These are phyloP conservation scores for Schizothorax lantsangensis DNA, from an alignment of 2,797 vertebrate genomes.

Conservation along the genomic window DNA sequence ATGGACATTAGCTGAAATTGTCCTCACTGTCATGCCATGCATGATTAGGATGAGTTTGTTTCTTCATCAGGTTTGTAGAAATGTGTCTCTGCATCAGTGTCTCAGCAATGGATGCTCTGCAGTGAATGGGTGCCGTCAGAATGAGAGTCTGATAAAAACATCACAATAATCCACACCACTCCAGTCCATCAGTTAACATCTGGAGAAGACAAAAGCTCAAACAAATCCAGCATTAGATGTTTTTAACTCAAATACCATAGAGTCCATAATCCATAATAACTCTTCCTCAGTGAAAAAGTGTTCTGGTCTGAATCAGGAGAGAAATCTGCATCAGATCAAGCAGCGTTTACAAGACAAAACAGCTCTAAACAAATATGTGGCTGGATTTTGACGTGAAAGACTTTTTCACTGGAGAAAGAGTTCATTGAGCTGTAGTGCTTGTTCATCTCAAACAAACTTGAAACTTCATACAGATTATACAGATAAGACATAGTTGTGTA, in stretches of 20 bases:
- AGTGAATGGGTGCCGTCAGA: constrained; percentile 6
- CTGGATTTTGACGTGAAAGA: neutral
- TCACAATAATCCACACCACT: too few species aligned
- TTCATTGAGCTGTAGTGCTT: neutral
- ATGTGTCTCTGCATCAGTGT: neutral
- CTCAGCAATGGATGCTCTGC: neutral
- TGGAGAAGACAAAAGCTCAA: neutral
- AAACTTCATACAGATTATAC: neutral
- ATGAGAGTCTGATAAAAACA: neutral
- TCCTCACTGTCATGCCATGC: neutral
- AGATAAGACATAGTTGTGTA: too few species aligned
- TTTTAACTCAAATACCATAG: neutral
- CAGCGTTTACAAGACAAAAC: neutral
- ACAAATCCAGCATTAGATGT: neutral
- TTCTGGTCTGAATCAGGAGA: neutral
- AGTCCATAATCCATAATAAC: neutral
- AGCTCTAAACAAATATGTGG: neutral
- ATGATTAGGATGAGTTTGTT: neutral
- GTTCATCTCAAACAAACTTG: neutral
- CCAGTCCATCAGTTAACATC: neutral
- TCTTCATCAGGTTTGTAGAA: too few species aligned
- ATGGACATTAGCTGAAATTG: neutral
- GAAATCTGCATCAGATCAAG: neutral
- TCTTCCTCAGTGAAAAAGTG: neutral
- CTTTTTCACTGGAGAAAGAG: neutral